Evolutionary conservation across 2,888 invertebrate species (phyloP).

Genomic region (Dryobota labecula): DNA sequence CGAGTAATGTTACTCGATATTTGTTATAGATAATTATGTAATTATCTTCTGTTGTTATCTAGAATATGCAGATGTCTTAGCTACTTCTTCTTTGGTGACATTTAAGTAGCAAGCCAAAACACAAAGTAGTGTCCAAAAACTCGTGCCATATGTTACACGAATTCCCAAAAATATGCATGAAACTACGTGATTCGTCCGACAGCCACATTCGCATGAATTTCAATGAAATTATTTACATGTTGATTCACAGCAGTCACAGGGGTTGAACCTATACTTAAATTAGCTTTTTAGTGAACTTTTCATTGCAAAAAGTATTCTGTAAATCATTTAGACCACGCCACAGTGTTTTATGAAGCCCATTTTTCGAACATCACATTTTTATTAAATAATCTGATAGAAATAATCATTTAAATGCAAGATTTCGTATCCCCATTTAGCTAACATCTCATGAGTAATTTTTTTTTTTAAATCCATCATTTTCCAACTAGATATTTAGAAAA

Average conservation of each 20-base stretch:
- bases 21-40: too few relatives aligned
- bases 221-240: slow-evolving; percentile 6
- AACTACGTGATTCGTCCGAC: neutral
- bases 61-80: neutral
- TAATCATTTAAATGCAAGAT: too few relatives aligned
- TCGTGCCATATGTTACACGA: neutral
- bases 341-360: too few relatives aligned
- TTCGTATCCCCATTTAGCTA: too few relatives aligned
- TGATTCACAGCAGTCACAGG: neutral
- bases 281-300: slow-evolving; percentile 1
- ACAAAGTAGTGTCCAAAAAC: neutral
- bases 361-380: too few relatives aligned
- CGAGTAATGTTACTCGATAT: too few relatives aligned
- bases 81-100: neutral
- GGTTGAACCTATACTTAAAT: slow-evolving; percentile 1
- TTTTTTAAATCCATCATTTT: too few relatives aligned
- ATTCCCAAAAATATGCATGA: slow-evolving; percentile 2
- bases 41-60: neutral
- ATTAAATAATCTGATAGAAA: too few relatives aligned
- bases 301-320: neutral
- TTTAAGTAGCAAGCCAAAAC: neutral
- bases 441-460: too few relatives aligned
- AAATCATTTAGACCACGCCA: neutral
- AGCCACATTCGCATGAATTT: slow-evolving; percentile 1
- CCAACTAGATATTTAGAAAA: too few relatives aligned